Evolutionary conservation across 2,888 invertebrate species (phyloP).

Genomic region (Eristalis arbustorum): DNA sequence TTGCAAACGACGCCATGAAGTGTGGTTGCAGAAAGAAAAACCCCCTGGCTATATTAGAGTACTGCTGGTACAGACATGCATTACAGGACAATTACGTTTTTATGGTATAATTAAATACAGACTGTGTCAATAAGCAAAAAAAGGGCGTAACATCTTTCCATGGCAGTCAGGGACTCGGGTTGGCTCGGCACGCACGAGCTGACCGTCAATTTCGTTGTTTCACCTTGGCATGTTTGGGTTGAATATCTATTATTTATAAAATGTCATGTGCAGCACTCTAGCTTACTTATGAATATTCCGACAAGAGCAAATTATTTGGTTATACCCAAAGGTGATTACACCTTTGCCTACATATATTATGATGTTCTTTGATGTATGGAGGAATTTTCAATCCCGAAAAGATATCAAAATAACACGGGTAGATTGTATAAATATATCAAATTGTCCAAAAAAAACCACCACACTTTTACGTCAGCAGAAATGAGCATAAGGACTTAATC

Average conservation of each 20-base stretch:
- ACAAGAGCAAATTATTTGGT: neutral
- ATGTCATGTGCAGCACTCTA: constrained; percentile 23
- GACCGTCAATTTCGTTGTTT: constrained; percentile 45
- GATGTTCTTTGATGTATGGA: neutral
- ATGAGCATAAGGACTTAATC: neutral
- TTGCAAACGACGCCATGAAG: neutral
- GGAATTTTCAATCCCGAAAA: neutral
- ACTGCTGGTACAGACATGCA: constrained; percentile 6
- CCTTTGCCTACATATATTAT: neutral
- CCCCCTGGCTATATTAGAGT: neutral
- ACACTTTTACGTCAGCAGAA: constrained; percentile 1
- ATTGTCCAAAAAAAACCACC: constrained; percentile 10
- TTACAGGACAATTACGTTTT: constrained; percentile 1
- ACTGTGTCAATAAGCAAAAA: constrained; percentile 28
- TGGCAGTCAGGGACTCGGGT: constrained; percentile 4
- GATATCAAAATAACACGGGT: neutral
- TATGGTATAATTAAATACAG: constrained; percentile 39
- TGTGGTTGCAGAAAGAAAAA: neutral
- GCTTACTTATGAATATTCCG: constrained; percentile 20
- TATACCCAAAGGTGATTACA: neutral
- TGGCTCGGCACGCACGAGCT: constrained; percentile 35
- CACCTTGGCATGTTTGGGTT: constrained; percentile 37
- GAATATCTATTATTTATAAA: constrained; percentile 26
- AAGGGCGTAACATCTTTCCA: neutral
- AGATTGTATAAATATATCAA: constrained; percentile 6